phyloP scores from a whole-genome alignment of 2,888 invertebrate genomes.

The Pegoplata infirma region DNA sequence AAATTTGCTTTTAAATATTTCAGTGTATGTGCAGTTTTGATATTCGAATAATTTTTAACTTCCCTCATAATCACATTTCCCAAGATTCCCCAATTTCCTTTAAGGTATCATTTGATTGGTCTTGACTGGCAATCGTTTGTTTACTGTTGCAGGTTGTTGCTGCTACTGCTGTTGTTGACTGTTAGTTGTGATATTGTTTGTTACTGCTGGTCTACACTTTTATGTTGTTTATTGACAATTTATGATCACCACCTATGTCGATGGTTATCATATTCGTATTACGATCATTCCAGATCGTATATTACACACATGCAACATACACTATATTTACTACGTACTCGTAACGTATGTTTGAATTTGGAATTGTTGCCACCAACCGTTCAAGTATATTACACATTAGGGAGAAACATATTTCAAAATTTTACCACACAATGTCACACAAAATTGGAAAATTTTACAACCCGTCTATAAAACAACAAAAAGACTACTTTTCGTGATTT shows the following conservation, averaged over 20 bases:
- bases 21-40: no score
- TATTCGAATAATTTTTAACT: no score
- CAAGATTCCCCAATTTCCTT: no score
- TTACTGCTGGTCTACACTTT: constrained; percentile 51
- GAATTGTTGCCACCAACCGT: constrained; percentile 51
- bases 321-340: neutral
- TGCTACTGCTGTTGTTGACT: constrained; percentile 21
- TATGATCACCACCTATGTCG: constrained; percentile 62
- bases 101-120: no score
- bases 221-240: constrained; percentile 57
- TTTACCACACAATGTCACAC: no score
- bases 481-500: no score
- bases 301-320: constrained; percentile 38
- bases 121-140: no score
- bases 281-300: constrained; percentile 60
- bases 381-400: neutral
- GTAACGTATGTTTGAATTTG: constrained; percentile 30
- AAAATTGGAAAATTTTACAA: no score
- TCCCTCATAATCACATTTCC: no score
- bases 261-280: constrained; percentile 62
- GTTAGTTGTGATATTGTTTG: constrained; percentile 16
- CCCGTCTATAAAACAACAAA: no score
- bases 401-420: neutral
- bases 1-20: no score
- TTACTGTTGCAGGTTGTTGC: constrained; percentile 11